Conservation (phyloP, 1,140 invertebrate species). For the Zaprionus kolodkinae region DNA sequence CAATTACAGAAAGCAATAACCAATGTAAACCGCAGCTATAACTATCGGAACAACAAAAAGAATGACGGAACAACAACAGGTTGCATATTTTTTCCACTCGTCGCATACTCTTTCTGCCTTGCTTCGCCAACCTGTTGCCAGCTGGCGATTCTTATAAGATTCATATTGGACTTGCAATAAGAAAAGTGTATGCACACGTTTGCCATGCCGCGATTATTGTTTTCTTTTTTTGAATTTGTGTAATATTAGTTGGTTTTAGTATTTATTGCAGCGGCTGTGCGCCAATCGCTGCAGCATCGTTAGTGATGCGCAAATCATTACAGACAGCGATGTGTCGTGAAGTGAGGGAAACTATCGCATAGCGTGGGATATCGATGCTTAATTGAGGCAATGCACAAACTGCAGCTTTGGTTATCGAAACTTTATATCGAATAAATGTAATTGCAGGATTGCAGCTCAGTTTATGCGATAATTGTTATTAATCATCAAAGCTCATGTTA, state of each 20-base stretch:
- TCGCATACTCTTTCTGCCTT: slow-evolving; percentile 1
- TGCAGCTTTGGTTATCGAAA: too few relatives aligned
- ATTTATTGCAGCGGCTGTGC: slow-evolving; percentile 59
- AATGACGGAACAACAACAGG: neutral
- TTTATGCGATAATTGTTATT: neutral
- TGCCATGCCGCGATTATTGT: slow-evolving; percentile 4
- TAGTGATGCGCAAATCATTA: slow-evolving; percentile 28
- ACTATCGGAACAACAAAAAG: too few relatives aligned
- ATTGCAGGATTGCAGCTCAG: neutral
- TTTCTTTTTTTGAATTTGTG: slow-evolving; percentile 17
- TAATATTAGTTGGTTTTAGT: slow-evolving; percentile 53
- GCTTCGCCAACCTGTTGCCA: slow-evolving; percentile 33
- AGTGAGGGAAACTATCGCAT: neutral
- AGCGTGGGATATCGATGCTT: neutral
- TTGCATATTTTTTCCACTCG: slow-evolving; percentile 1
- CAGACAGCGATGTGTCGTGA: neutral
- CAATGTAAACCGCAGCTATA: slow-evolving; percentile 19
- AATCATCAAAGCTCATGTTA: neutral
- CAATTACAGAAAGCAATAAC: neutral
- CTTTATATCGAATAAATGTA: too few relatives aligned
- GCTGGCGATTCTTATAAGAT: slow-evolving; percentile 5
- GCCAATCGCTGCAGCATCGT: too few relatives aligned
- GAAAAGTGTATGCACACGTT: slow-evolving; percentile 16
- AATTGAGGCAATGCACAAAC: neutral
- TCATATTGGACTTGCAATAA: neutral